Evolutionary conservation across 2,797 vertebrate species (phyloP), one percentile per base, ranked within the genome.

Genomic region (Propithecus perrieri): DNA sequence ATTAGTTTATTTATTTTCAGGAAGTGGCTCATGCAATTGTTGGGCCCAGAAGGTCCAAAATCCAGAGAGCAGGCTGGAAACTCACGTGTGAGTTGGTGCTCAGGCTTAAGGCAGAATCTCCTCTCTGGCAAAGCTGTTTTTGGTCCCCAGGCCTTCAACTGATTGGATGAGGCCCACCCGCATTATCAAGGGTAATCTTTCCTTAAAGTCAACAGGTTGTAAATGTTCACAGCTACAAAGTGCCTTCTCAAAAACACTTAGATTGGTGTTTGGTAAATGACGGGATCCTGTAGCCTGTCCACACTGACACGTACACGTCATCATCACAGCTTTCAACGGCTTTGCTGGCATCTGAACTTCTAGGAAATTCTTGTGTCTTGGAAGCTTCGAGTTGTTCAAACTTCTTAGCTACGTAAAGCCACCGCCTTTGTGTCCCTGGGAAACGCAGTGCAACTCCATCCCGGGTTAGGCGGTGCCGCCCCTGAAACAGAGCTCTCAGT

Each of bases 271-370:
- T 5, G 11, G 9, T 24, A 53, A 55, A 61, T 1, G 81, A 35
- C 33, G 22, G 4, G 10, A 7, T 4, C 0, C 28, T 22, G 4
- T 5, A 26, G 53, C 22, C 12, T 57, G 7, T 0, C 30, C 26
- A 41, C 14, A 33, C 2, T 1, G 17, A 46, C 48, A 11, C 1
- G 0, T 5, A 38, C 17, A 26, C 7, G 18, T 4, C 43, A 18
- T 28, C 5, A 0, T 55, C 28, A 7, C 15, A 30, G 48, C 18
- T 50, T 76, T 30, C 10, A 9, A 3, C 0, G 5, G n/a, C 38
- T 90, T 74, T 50, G 24, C 61, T 53, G 41, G 61, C 5, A 20
- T 50, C 72, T 43, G 83, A 38, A 12, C n/a, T 15, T 18, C 41
- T 35, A 0, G 33, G 50, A 87, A 79, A 41, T 72, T 38, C 92